Evolutionary conservation across 2,113 vertebrate genomes (phyloP), one percentile per base, ranked within the genome.

Genomic region (Cacatua alba): DNA sequence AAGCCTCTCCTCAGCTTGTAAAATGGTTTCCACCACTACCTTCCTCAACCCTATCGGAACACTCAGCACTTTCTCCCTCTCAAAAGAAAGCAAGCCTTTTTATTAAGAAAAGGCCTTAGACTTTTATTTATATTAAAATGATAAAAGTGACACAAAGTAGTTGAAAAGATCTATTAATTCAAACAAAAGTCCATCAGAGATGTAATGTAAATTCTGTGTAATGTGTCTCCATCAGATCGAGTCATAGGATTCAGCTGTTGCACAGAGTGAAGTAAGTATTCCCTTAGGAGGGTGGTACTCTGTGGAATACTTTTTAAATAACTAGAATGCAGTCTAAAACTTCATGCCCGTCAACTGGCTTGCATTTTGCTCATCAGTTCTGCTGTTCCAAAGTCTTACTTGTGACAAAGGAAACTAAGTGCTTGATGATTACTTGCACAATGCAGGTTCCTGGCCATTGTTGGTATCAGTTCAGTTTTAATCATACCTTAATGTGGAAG

Each of bases 111-210:
- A 44, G 71, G 77, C 89, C 70, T 69, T 16, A 2, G 87, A 82
- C 71, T 81, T 95, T 89, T 96, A 94, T 97, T 97, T 97, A 71
- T 92, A 74, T 80, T 57, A 6, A 94, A 95, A 94, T 91, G 95
- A 95, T 97, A 94, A 95, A 97, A 96, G 96, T 86, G 95, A 82
- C 90, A 79, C 78, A 2, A 14, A 77, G 94, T 74, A 10, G 80
- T 84, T 92, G 91, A 14, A 82, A 70, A 93, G 82, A 72, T 92
- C 64, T 29, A 0, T 11, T 3, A 37, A 72, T 81, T 95, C 62
- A 91, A 90, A 92, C 70, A 71, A 68, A 84, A 94, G 92, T 48
- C 79, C 83, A 13, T 82, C 78, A 53, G 93, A 78, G 62, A 41
- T 4, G 33, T 29, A 43, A 87, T 48, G 79, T 70, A 64, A 94